phyloP scores from a whole-genome alignment of 2,888 invertebrate species.

The Meganola albula region DNA sequence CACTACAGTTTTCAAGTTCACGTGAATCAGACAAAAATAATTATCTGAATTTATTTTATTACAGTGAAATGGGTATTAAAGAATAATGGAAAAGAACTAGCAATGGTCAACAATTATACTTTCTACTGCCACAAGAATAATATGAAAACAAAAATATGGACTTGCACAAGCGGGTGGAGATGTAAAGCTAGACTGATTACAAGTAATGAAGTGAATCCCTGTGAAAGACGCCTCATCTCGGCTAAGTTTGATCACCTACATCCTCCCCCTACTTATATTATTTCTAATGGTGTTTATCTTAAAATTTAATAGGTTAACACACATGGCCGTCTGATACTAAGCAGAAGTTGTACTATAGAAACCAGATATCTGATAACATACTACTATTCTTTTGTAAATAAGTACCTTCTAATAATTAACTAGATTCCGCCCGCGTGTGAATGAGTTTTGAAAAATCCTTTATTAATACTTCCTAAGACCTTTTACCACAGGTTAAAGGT shows the following conservation, averaged over 20 bases:
- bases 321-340: too few relatives aligned
- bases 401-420: too few relatives aligned
- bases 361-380: too few relatives aligned
- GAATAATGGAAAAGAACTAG: slow-evolving; percentile 28
- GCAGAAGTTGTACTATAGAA: too few relatives aligned
- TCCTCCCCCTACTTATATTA: slow-evolving; percentile 30
- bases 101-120: slow-evolving; percentile 33
- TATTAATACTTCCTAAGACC: too few relatives aligned
- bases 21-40: too few relatives aligned
- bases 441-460: too few relatives aligned
- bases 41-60: too few relatives aligned
- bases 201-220: slow-evolving; percentile 6
- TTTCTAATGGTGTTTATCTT: slow-evolving; percentile 28
- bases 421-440: too few relatives aligned
- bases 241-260: slow-evolving; percentile 65
- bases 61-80: slow-evolving; percentile 27
- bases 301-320: slow-evolving; percentile 20
- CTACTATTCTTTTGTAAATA: slow-evolving; percentile 12
- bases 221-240: slow-evolving; percentile 11
- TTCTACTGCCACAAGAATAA: slow-evolving; percentile 30
- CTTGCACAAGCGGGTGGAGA: slow-evolving; percentile 34
- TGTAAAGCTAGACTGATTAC: slow-evolving; percentile 34
- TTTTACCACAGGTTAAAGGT: too few relatives aligned
- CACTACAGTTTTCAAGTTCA: too few relatives aligned
- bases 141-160: slow-evolving; percentile 28